These are phyloP conservation scores for Brachionichthys hirsutus DNA, from an alignment of 2,113 vertebrate species.

Conservation along the genomic window DNA sequence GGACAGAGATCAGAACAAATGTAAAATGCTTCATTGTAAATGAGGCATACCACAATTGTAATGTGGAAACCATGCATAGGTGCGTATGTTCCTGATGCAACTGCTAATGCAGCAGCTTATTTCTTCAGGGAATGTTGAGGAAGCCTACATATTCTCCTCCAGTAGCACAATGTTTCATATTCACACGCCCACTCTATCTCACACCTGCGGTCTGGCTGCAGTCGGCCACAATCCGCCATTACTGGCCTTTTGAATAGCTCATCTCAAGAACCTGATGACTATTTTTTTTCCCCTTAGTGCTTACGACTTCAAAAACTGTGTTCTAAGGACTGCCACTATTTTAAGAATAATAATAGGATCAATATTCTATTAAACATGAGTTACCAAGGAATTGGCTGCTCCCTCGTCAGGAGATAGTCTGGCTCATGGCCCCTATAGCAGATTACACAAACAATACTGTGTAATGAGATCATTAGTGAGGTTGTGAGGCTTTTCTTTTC, in stretches of 20 bases:
- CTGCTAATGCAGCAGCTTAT: background rate
- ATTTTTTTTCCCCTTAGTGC: conserved; percentile 27
- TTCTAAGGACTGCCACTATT: background rate
- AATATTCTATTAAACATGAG: background rate
- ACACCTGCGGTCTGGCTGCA: conserved; percentile 19
- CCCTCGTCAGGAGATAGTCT: background rate
- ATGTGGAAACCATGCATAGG: conserved; percentile 19
- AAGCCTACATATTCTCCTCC: conserved; percentile 13
- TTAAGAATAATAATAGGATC: background rate
- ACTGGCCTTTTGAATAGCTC: conserved; percentile 47
- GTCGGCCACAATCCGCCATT: conserved; percentile 32
- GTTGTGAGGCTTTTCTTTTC: background rate
- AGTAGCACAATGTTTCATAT: conserved; percentile 29
- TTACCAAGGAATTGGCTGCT: background rate
- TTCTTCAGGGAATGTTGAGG: conserved; percentile 26
- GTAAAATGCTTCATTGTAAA: conserved; percentile 12
- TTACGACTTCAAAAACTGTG: conserved; percentile 12
- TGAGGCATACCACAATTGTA: background rate
- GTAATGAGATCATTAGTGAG: background rate
- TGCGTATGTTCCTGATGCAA: conserved; percentile 22
- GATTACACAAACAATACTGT: background rate
- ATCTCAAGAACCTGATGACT: conserved; percentile 30
- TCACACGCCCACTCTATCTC: conserved; percentile 36
- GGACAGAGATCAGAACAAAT: conserved; percentile 25
- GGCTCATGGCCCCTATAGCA: background rate